Evolutionary conservation across 2,888 invertebrate genomes (phyloP).

Genomic region (Tetragonula carbonaria): DNA sequence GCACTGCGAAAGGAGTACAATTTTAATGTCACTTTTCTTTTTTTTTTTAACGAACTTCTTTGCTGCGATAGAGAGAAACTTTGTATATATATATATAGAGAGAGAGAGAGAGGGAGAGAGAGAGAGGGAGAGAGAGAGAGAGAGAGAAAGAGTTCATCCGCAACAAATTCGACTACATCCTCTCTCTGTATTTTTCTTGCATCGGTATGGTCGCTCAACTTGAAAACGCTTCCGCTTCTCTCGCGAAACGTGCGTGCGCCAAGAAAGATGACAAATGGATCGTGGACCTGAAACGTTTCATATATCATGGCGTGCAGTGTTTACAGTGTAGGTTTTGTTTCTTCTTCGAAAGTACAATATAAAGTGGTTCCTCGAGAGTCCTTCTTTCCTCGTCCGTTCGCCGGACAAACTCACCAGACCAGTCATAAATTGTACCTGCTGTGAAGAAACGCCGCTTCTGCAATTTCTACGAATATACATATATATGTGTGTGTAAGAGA

Average conservation of each 20-base stretch:
- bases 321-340: conserved; percentile 22
- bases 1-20: neutral
- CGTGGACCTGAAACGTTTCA: conserved; percentile 34
- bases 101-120: too few relatives aligned
- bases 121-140: too few relatives aligned
- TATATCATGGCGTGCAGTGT: conserved; percentile 36
- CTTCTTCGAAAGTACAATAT: conserved; percentile 6
- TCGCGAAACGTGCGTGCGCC: conserved; percentile 12
- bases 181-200: conserved; percentile 10
- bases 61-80: neutral
- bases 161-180: neutral
- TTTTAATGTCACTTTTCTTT: neutral
- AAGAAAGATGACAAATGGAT: conserved; percentile 37
- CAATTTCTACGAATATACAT: neutral
- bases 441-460: conserved; percentile 7
- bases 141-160: neutral
- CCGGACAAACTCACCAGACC: neutral
- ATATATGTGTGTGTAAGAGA: neutral
- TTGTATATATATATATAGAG: neutral
- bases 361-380: neutral
- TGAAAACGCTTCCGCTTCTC: conserved; percentile 3
- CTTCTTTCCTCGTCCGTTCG: conserved; percentile 12
- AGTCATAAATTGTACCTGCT: conserved; percentile 28
- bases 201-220: neutral
- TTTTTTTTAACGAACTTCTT: neutral